Percentiles rank a stretch among this genome's conserved stretches.
These are phyloP conservation scores for Alosa alosa DNA, from an alignment of 2,113 vertebrate genomes.

Conservation along the genomic window DNA sequence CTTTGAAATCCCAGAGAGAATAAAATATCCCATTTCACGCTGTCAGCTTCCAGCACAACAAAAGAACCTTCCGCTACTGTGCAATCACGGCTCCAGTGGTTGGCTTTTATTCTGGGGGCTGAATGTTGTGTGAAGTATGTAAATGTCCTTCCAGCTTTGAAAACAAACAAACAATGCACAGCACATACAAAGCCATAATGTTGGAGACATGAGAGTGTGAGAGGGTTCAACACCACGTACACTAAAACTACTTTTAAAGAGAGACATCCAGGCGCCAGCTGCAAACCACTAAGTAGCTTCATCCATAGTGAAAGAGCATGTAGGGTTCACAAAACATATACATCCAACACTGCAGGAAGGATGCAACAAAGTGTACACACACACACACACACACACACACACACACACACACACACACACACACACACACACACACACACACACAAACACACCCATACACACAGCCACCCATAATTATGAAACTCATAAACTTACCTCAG, in stretches of 20 bases:
- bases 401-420: neutral
- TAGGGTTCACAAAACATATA: neutral
- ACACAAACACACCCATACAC: too few relatives aligned
- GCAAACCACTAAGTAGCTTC: neutral
- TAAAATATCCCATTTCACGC: constrained; percentile 30
- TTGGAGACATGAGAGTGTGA: neutral
- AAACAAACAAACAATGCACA: neutral
- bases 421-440: too few relatives aligned
- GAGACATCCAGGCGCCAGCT: neutral
- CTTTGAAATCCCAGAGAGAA: constrained; percentile 22
- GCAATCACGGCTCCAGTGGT: neutral
- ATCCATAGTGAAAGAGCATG: neutral
- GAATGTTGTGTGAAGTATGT: neutral
- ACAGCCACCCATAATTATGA: constrained; percentile 2
- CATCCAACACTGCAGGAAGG: neutral
- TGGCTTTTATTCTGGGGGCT: constrained; percentile 2
- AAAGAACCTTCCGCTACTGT: neutral
- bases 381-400: neutral
- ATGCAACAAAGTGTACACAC: neutral
- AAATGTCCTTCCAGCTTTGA: constrained; percentile 22
- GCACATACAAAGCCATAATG: neutral
- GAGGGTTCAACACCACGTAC: neutral
- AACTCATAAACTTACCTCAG: constrained; percentile 75
- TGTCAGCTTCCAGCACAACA: constrained; percentile 20
- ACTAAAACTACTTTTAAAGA: neutral